These are phyloP conservation scores for Cheilosia variabilis DNA, from an alignment of 2,888 invertebrate species.

Conservation along the genomic window DNA sequence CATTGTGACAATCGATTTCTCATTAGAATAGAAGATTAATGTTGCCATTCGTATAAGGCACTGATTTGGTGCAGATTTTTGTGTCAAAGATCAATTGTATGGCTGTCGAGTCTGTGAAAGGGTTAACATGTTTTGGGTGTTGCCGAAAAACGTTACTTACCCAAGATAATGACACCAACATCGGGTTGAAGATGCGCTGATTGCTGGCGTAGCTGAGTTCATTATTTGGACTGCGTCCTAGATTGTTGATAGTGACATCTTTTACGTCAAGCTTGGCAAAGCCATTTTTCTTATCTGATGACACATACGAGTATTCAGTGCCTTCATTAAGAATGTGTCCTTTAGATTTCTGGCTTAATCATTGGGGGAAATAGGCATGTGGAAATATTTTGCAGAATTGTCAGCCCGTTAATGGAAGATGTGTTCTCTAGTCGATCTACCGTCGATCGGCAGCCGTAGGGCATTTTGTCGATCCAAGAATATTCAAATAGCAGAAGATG, in stretches of 20 bases:
- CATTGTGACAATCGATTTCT: conserved; percentile 76
- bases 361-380: too few relatives aligned
- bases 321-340: too few relatives aligned
- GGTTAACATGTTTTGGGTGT: conserved; percentile 48
- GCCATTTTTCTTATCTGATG: too few relatives aligned
- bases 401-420: too few relatives aligned
- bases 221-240: conserved; percentile 8
- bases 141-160: conserved; percentile 40
- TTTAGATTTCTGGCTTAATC: too few relatives aligned
- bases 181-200: conserved; percentile 27
- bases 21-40: conserved; percentile 75
- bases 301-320: too few relatives aligned
- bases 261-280: too few relatives aligned
- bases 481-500: too few relatives aligned
- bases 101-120: conserved; percentile 21
- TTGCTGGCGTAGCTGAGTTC: conserved; percentile 18
- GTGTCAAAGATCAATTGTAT: conserved; percentile 56
- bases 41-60: conserved; percentile 56
- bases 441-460: too few relatives aligned
- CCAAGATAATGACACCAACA: conserved; percentile 36
- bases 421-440: too few relatives aligned
- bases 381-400: too few relatives aligned
- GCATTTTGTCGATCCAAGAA: too few relatives aligned
- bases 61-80: conserved; percentile 59
- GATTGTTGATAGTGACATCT: background rate